Evolutionary conservation across 2,113 vertebrate species (phyloP), one percentile per base, ranked within the genome.

Genomic region (Melanerpes formicivorus): DNA sequence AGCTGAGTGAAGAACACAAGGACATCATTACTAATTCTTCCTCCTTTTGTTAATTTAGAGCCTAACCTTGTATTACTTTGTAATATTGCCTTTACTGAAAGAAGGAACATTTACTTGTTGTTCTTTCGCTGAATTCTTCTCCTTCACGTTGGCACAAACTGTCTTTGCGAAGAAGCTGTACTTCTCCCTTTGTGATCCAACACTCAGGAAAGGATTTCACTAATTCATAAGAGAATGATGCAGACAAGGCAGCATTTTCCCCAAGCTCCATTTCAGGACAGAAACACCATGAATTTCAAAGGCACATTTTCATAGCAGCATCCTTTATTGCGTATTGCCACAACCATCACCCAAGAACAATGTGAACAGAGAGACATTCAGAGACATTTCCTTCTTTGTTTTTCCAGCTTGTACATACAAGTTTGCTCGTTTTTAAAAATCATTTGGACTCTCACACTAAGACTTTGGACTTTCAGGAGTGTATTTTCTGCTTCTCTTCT

Each of bases 151-250:
- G 59, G 72, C 72, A 91, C 72, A 82, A 87, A 93, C 54, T 78
- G 60, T 66, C 89, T 90, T 91, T 71, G 73, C 29, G 54, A 75
- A 40, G 58, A 80, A 87, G 69, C 54, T 50, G 5, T 40, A 75
- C 18, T 87, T 87, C 32, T 90, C 48, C 44, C 58, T 85, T 92
- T 89, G 62, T 86, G 75, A 88, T 70, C 62, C 30, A 77, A 52
- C 54, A 58, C 26, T 85, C 52, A 54, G 74, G 54, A 90, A 95
- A 90, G 50, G 42, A 77, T 93, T 95, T 90, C 90, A 89, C 72
- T 92, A 85, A 93, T 90, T 91, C 81, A 91, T 87, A 82, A 74
- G 34, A 82, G 50, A 80, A 78, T 55, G 80, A 85, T 46, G 54
- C 18, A 82, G 71, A 85, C 93, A 89, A 22, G 87, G 80, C 18